A percentile compares a stretch with the other conserved stretches of the same genome.
Evolutionary conservation across 2,797 vertebrate genomes (phyloP).

Genomic region (Nothura maculosa): DNA sequence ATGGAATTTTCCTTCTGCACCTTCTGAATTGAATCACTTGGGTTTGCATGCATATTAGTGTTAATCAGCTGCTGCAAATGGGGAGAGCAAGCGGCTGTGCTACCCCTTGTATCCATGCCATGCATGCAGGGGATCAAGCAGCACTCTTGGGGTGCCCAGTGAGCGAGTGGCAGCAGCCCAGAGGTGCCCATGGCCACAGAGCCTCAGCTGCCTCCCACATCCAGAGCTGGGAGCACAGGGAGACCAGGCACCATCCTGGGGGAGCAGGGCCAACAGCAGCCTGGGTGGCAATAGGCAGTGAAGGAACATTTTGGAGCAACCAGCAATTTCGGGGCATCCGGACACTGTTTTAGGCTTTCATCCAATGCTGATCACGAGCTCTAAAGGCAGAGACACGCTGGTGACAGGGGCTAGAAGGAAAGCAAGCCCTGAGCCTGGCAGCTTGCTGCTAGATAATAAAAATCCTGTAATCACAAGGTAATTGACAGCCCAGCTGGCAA

Average conservation of each 20-base stretch:
- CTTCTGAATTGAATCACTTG: not conserved
- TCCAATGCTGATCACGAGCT: not conserved
- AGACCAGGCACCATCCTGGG: not conserved
- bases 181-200: not conserved
- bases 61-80: accelerated
- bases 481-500: not conserved
- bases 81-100: not conserved
- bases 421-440: not conserved
- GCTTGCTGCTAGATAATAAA: not conserved
- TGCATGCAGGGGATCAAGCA: not conserved
- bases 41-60: accelerated
- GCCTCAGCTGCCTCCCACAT: not conserved
- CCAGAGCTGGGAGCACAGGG: not conserved
- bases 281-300: not conserved
- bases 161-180: not conserved
- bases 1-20: not conserved
- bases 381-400: not conserved
- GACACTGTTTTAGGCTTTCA: not conserved
- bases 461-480: not conserved
- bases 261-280: not conserved
- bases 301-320: not conserved
- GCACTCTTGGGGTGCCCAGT: accelerated
- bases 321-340: not conserved
- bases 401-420: not conserved
- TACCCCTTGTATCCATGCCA: not conserved